Percentiles rank a stretch among this genome's conserved stretches.
These are phyloP conservation scores for Paramuricea clavata DNA, from an alignment of 92 coral and sea anemone species.

Conservation along the genomic window DNA sequence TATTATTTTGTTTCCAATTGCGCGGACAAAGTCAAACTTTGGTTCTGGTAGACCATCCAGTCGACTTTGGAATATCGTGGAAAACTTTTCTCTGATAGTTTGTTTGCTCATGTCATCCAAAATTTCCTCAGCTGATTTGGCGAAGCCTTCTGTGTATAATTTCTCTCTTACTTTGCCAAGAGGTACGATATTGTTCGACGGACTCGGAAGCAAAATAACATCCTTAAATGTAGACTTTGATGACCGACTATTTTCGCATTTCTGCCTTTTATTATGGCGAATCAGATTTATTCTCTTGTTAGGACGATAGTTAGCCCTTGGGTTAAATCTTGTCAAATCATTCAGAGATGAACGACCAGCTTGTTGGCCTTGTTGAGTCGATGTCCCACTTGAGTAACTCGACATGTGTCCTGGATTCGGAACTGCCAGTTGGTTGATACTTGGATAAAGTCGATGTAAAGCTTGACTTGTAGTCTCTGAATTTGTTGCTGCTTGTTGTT, in stretches of 20 bases:
- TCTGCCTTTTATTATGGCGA: background rate
- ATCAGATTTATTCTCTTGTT: background rate
- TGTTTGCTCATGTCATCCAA: slow-evolving; percentile 63
- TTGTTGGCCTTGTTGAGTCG: background rate
- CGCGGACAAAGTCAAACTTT: slow-evolving; percentile 58
- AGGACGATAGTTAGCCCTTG: slow-evolving; percentile 28
- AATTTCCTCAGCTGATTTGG: background rate
- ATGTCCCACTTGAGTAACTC: background rate
- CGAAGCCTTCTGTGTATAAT: background rate
- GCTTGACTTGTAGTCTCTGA: background rate
- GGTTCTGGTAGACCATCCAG: slow-evolving; percentile 37
- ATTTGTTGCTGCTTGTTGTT: background rate
- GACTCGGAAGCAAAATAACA: slow-evolving; percentile 56
- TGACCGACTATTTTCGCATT: background rate
- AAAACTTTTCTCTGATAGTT: slow-evolving; percentile 22
- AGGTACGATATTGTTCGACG: slow-evolving; percentile 45
- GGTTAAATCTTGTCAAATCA: slow-evolving; percentile 21
- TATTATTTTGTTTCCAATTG: slow-evolving; percentile 63
- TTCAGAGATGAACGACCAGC: background rate
- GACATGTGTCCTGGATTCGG: background rate
- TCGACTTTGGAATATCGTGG: slow-evolving; percentile 2
- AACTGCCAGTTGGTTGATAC: background rate
- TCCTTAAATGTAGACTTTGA: slow-evolving; percentile 54
- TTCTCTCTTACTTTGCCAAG: slow-evolving; percentile 44
- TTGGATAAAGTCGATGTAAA: background rate